Conservation (phyloP, 2,888 invertebrate species). For the Melipona beecheii region DNA sequence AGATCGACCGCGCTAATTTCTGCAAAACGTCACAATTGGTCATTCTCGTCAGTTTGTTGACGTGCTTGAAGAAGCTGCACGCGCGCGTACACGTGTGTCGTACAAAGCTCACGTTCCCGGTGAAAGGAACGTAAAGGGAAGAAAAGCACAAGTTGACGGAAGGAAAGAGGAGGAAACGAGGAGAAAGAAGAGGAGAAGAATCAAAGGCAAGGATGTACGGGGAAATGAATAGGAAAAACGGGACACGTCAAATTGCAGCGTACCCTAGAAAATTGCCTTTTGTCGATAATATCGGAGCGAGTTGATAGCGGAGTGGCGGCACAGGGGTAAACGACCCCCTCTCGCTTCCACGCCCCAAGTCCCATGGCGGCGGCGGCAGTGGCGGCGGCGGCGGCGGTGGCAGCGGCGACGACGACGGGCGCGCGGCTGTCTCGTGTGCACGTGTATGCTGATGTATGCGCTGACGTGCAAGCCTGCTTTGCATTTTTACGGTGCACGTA, state of each 20-base stretch:
- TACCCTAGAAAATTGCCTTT: conserved; percentile 69
- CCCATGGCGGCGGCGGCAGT: not conserved
- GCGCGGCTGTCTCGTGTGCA: conserved; percentile 51
- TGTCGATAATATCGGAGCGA: conserved; percentile 69
- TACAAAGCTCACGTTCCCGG: too few relatives aligned
- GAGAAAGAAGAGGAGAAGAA: not conserved
- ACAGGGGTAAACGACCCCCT: conserved; percentile 67
- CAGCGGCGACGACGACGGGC: not conserved
- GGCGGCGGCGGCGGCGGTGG: not conserved
- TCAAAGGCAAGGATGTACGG: conserved; percentile 9
- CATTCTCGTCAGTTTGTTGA: too few relatives aligned
- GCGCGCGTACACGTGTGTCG: too few relatives aligned
- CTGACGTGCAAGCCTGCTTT: conserved; percentile 69
- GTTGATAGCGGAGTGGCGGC: conserved; percentile 66
- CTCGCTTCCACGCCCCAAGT: conserved; percentile 12
- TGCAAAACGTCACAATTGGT: too few relatives aligned
- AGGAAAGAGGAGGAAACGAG: conserved; percentile 1
- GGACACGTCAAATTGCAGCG: conserved; percentile 63
- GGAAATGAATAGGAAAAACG: conserved; percentile 32
- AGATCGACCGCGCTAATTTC: not conserved
- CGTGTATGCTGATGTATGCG: conserved; percentile 66
- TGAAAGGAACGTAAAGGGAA: not conserved
- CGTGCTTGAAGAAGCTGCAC: too few relatives aligned
- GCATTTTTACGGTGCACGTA: conserved; percentile 73
- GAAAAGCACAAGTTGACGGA: conserved; percentile 10